Conservation (phyloP, 2,113 vertebrate species). For the Grammomys surdaster region DNA sequence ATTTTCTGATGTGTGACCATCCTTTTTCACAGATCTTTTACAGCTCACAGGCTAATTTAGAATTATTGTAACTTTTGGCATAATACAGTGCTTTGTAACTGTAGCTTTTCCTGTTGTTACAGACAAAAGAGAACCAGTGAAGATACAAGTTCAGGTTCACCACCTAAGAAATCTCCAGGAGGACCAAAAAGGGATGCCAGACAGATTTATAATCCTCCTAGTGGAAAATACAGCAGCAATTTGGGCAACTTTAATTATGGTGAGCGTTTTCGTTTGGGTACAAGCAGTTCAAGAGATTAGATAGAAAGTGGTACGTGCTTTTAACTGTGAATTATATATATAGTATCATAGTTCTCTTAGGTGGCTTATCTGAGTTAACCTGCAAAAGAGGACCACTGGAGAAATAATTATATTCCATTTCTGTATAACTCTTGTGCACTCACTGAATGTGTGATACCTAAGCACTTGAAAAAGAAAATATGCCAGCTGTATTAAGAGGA, state of each 20-base stretch:
- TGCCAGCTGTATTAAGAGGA: slow-evolving; percentile 9
- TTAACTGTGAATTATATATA: slow-evolving; percentile 16
- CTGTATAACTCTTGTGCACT: background rate
- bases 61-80: slow-evolving; percentile 29
- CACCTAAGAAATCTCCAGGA: slow-evolving; percentile 92
- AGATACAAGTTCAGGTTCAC: slow-evolving; percentile 89
- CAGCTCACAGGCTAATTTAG: background rate
- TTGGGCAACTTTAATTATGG: slow-evolving; percentile 96
- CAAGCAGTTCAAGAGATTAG: slow-evolving; percentile 50
- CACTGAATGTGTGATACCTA: background rate
- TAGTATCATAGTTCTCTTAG: background rate
- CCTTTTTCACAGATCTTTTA: slow-evolving; percentile 36
- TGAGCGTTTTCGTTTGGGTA: slow-evolving; percentile 87
- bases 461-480: slow-evolving; percentile 46
- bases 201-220: slow-evolving; percentile 99
- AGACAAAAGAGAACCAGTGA: slow-evolving; percentile 95
- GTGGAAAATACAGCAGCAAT: slow-evolving; percentile 97
- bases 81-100: slow-evolving; percentile 17
- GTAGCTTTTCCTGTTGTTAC: slow-evolving; percentile 64
- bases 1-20: background rate
- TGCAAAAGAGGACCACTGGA: slow-evolving; percentile 12
- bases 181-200: slow-evolving; percentile 96
- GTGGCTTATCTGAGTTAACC: slow-evolving; percentile 35
- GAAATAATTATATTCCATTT: slow-evolving; percentile 10
- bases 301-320: slow-evolving; percentile 50